A percentile compares a stretch with the other conserved stretches of the same genome.
Evolutionary conservation across 2,888 invertebrate genomes (phyloP).

Genomic region (Diploptera punctata): DNA sequence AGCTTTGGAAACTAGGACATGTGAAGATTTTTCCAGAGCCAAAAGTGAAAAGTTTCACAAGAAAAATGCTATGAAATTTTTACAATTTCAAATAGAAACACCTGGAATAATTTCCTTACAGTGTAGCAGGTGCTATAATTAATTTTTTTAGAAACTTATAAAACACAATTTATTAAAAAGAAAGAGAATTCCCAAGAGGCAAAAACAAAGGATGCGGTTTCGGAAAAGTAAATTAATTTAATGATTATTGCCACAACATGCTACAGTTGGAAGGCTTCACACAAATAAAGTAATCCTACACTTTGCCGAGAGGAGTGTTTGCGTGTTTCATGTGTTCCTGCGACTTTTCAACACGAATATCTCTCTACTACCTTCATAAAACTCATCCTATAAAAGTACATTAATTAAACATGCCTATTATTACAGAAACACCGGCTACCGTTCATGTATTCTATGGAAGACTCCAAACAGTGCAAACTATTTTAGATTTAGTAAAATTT

Average conservation of each 20-base stretch:
- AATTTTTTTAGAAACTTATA: neutral
- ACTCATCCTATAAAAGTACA: constrained; percentile 1
- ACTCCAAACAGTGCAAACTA: too few relatives aligned
- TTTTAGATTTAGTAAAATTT: too few relatives aligned
- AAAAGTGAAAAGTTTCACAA: too few relatives aligned
- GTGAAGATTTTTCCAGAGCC: too few relatives aligned
- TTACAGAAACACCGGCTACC: neutral
- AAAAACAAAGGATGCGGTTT: constrained; percentile 16
- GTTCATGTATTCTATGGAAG: too few relatives aligned
- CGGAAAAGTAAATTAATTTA: constrained; percentile 23
- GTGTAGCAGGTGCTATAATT: constrained; percentile 16
- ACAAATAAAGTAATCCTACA: constrained; percentile 15
- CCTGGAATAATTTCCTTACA: neutral
- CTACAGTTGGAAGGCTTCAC: neutral
- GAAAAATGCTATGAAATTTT: too few relatives aligned
- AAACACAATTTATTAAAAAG: neutral
- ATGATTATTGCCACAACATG: constrained; percentile 27
- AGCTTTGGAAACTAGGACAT: too few relatives aligned
- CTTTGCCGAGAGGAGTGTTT: neutral
- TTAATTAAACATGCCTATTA: constrained; percentile 10
- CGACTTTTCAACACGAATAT: neutral
- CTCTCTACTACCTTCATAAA: neutral
- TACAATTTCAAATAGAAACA: neutral
- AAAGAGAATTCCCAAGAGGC: constrained; percentile 4
- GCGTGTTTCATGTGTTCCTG: neutral